Percentiles rank a stretch among this genome's conserved stretches.
Conservation (phyloP, 2,888 invertebrate genomes). For the Lasioglossum pauxillum region DNA sequence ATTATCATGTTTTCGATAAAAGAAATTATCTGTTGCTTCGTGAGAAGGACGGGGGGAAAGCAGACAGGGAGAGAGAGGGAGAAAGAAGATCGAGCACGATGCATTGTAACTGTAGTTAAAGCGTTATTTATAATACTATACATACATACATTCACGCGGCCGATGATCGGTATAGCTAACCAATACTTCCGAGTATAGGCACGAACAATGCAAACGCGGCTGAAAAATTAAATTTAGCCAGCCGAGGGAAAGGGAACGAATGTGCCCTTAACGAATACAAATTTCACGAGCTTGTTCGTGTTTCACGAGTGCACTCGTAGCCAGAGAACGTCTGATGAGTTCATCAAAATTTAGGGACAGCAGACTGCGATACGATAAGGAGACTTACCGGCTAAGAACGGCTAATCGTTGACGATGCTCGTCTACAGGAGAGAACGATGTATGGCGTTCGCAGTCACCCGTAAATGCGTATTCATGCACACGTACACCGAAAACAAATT, state of each 20-base stretch:
- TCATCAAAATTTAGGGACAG: background rate
- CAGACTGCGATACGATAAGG: background rate
- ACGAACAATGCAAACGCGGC: slow-evolving; percentile 26
- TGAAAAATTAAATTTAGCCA: slow-evolving; percentile 41
- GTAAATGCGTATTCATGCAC: slow-evolving; percentile 29
- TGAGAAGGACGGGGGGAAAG: background rate
- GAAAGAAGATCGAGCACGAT: background rate
- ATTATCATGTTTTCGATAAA: slow-evolving; percentile 14
- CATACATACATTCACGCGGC: background rate
- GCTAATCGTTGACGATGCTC: background rate
- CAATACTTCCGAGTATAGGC: background rate
- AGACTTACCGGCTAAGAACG: slow-evolving; percentile 14
- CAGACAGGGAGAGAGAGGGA: background rate
- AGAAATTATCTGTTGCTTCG: slow-evolving; percentile 28
- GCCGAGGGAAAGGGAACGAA: background rate
- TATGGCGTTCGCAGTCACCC: slow-evolving; percentile 18
- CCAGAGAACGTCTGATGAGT: background rate
- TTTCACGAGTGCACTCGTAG: background rate
- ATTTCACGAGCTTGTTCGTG: background rate
- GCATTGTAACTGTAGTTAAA: background rate
- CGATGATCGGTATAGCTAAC: slow-evolving; percentile 5
- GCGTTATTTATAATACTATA: slow-evolving; percentile 16
- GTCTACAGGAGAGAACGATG: slow-evolving; percentile 1
- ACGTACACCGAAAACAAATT: slow-evolving; percentile 36
- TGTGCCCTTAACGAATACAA: background rate